Evolutionary conservation across 2,888 invertebrate species (phyloP), one percentile per base, ranked within the genome.

Genomic region (Hermodice carunculata): DNA sequence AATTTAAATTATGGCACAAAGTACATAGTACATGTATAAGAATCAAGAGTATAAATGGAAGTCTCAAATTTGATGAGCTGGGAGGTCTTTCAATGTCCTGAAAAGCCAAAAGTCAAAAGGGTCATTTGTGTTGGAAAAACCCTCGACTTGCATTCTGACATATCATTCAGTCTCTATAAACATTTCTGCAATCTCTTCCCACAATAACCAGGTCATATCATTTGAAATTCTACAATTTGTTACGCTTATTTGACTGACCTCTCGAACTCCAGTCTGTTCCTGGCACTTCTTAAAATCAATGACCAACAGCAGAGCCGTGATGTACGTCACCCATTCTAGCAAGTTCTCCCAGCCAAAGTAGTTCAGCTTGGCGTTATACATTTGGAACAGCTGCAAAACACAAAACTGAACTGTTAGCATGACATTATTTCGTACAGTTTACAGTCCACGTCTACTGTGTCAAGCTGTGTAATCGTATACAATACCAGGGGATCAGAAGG

Each of bases 281-380:
- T 85, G 83, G 72, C 88, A 88, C 0, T 76, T 74, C 6, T 79
- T 77, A 67, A 87, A 84, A 72, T 87, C 87, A 44, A 85, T 80
- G 17, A 88, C 87, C 11, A 87, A 79, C 11, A 88, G 71, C 22
- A 88, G 74, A 5, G 87, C 83, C 1, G 83, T 80, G 2, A 87
- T 73, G 68, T 87, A 88, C 49, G 87, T 87, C n/a, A 81, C 74
- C 87, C 87, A 87, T 74, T 88, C 88, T 44, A 88, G 79, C 49
- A 86, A 64, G 72, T 88, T 88, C 70, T 87, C 88, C 77, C 83
- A 78, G 29, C 83, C 84, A n/a, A 88, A 66, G 75, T 88, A 88
- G 49, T 83, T 76, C 59, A 82, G 74, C 56, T 86, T 84, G 14
- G 86, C 80, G 72, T 86, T 84, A 66, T 80, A 82, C 6, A 87